These are phyloP conservation scores for Lophotriccus pileatus DNA, from an alignment of 2,797 vertebrate genomes.

Conservation along the genomic window DNA sequence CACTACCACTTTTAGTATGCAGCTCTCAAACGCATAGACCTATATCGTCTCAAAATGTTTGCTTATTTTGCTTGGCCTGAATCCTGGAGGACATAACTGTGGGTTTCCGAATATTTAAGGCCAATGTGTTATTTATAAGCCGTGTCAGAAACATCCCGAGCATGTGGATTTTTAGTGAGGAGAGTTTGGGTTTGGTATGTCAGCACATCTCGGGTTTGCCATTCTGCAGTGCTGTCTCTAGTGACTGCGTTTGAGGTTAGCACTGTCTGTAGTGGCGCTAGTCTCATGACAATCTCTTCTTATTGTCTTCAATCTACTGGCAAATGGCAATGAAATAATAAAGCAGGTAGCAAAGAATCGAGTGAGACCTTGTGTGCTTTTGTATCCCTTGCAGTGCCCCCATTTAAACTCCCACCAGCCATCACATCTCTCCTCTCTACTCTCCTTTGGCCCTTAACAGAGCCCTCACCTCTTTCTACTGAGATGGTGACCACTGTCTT, in stretches of 20 bases:
- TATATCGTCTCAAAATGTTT: neutral
- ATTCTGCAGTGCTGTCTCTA: neutral
- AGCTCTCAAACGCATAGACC: neutral
- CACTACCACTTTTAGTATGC: neutral
- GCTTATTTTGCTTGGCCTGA: conserved; percentile 36
- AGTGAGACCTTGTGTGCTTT: neutral
- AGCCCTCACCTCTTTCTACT: neutral
- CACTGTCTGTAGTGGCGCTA: neutral
- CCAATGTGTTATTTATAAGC: conserved; percentile 63
- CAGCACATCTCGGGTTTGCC: neutral
- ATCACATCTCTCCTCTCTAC: neutral
- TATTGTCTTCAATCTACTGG: neutral
- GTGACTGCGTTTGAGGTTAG: neutral
- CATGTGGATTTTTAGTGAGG: conserved; percentile 44
- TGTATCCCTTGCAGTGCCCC: neutral
- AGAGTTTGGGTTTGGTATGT: conserved; percentile 21
- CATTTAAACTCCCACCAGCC: neutral
- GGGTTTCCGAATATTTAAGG: conserved; percentile 63
- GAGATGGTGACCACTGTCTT: neutral
- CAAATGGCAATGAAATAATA: neutral
- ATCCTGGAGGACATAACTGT: conserved; percentile 54
- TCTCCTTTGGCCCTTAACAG: neutral
- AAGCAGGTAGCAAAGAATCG: neutral
- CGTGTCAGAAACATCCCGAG: conserved; percentile 39
- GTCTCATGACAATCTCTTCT: neutral